Evolutionary conservation across 2,113 vertebrate species (phyloP).

Genomic region (Notarius lentiginosus): DNA sequence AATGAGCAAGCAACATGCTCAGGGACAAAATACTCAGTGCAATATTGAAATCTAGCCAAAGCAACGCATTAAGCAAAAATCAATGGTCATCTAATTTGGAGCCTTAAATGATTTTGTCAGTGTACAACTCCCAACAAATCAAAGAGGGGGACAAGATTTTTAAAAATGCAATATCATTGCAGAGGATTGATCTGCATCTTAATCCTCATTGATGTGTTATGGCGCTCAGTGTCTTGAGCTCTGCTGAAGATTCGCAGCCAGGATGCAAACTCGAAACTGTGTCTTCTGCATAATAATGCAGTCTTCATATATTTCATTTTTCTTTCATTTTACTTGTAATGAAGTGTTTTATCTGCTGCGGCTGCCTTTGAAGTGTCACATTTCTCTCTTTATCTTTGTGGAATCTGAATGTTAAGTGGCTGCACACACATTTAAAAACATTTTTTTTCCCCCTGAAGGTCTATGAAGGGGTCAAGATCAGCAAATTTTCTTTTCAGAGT

Average conservation of each 20-base stretch:
- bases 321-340: neutral
- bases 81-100: conserved; percentile 78
- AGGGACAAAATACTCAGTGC: conserved; percentile 49
- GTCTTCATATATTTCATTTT: conserved; percentile 2
- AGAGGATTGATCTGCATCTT: conserved; percentile 72
- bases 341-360: conserved; percentile 2
- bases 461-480: conserved; percentile 2
- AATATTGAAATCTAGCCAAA: conserved; percentile 68
- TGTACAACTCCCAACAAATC: conserved; percentile 76
- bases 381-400: neutral
- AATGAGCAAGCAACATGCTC: conserved; percentile 52
- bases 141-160: conserved; percentile 71
- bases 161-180: conserved; percentile 66
- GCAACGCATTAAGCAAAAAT: conserved; percentile 72
- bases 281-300: conserved; percentile 33
- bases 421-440: neutral
- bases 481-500: conserved; percentile 21
- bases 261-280: conserved; percentile 8
- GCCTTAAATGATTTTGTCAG: conserved; percentile 75
- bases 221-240: neutral
- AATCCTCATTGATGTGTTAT: conserved; percentile 41
- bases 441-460: neutral
- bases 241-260: neutral
- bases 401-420: conserved; percentile 1
- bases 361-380: conserved; percentile 4